These are phyloP conservation scores for Meloidogyne chitwoodi DNA, from an alignment of 1,140 invertebrate genomes.

Conservation along the genomic window DNA sequence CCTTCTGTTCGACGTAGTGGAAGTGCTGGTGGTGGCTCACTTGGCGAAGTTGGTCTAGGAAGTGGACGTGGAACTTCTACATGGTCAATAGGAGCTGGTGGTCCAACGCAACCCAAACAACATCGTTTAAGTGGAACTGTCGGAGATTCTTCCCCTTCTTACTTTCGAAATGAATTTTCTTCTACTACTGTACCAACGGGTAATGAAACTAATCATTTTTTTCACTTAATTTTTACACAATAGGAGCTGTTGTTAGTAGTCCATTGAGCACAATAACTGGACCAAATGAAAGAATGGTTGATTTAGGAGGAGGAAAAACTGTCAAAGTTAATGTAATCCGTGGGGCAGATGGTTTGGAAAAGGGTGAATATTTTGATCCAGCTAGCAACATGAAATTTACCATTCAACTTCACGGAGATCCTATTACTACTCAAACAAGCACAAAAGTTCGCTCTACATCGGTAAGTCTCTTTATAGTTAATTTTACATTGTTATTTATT, in stretches of 20 bases:
- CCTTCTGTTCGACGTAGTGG: not conserved
- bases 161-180: not conserved
- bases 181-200: not conserved
- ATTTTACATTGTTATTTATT: not conserved
- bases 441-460: constrained; percentile 56
- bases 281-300: constrained; percentile 65
- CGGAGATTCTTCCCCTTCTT: not conserved
- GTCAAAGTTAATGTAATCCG: constrained; percentile 48
- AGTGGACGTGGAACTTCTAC: not conserved
- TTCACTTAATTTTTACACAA: constrained; percentile 23
- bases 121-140: not conserved
- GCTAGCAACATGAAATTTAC: constrained; percentile 72
- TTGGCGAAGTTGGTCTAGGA: not conserved
- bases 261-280: constrained; percentile 62
- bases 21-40: constrained; percentile 23
- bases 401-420: constrained; percentile 62
- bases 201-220: not conserved
- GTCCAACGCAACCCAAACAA: not conserved
- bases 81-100: not conserved
- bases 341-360: constrained; percentile 62
- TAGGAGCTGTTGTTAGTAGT: constrained; percentile 22
- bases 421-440: constrained; percentile 57
- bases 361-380: constrained; percentile 75
- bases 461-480: not conserved
- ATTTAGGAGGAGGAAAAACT: constrained; percentile 47